phyloP scores from a whole-genome alignment of 2,113 vertebrate genomes.

The Echinops telfairi region DNA sequence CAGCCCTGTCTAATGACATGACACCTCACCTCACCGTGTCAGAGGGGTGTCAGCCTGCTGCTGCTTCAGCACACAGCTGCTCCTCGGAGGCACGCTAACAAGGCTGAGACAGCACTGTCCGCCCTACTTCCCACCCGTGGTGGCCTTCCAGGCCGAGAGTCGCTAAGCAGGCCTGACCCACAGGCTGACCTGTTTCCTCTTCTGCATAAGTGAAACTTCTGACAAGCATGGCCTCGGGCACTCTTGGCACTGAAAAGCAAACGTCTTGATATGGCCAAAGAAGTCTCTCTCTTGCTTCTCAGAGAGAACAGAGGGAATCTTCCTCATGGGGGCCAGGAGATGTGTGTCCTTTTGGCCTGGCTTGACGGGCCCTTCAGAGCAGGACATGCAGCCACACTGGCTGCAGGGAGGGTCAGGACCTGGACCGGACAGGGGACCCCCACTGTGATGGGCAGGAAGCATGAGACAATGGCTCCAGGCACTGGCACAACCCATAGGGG shows the following conservation, averaged over 20 bases:
- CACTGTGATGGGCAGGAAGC: fast-evolving
- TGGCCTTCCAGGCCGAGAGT: background rate
- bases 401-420: background rate
- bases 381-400: background rate
- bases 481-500: background rate
- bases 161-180: background rate
- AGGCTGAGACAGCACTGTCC: constrained; percentile 24
- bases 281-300: background rate
- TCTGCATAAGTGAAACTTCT: constrained; percentile 57
- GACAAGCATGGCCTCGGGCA: fast-evolving
- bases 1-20: constrained; percentile 41
- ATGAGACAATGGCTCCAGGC: too few species aligned
- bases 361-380: background rate
- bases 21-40: constrained; percentile 52
- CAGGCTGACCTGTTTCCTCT: background rate
- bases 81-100: background rate
- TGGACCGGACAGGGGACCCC: background rate
- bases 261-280: background rate
- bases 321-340: background rate
- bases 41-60: constrained; percentile 43
- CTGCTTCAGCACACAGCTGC: constrained; percentile 45
- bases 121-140: background rate
- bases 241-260: background rate
- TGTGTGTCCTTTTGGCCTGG: background rate
- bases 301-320: fast-evolving